A percentile compares a stretch with the other conserved stretches of the same genome.
phyloP scores from a whole-genome alignment of 2,888 invertebrate genomes.

The Melipona beecheii region DNA sequence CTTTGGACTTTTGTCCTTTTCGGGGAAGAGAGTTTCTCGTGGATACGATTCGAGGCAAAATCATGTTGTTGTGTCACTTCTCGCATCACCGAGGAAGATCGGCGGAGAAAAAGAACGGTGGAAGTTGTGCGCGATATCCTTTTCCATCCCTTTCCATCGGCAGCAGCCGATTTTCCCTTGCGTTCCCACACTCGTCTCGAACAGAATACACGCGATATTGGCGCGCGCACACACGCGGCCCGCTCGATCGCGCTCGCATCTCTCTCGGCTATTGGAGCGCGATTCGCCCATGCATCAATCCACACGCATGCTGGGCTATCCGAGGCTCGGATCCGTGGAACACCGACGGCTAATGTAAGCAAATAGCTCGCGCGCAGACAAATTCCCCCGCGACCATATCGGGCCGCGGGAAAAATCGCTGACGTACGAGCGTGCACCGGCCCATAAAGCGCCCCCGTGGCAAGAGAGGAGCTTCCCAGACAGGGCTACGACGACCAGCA shows the following conservation, averaged over 20 bases:
- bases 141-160: neutral
- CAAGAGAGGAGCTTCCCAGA: slow-evolving; percentile 42
- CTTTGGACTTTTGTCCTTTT: slow-evolving; percentile 36
- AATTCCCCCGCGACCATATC: slow-evolving; percentile 76
- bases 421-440: slow-evolving; percentile 71
- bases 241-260: slow-evolving; percentile 25
- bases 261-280: slow-evolving; percentile 21
- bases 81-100: neutral
- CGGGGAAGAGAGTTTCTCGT: slow-evolving; percentile 17
- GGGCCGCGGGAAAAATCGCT: slow-evolving; percentile 65
- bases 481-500: slow-evolving; percentile 18
- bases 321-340: slow-evolving; percentile 54
- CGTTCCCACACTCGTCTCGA: neutral
- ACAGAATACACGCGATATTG: neutral
- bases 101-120: neutral
- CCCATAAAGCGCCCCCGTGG: slow-evolving; percentile 64
- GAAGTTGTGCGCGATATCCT: neutral
- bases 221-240: slow-evolving; percentile 1
- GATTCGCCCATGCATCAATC: slow-evolving; percentile 68
- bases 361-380: slow-evolving; percentile 77
- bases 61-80: neutral
- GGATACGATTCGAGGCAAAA: neutral
- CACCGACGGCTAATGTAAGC: slow-evolving; percentile 73
- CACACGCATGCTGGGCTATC: slow-evolving; percentile 56
- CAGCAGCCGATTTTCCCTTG: slow-evolving; percentile 19